A percentile compares a stretch with the other conserved stretches of the same genome.
These are phyloP conservation scores for Oryzias woworae DNA, from an alignment of 2,113 vertebrate genomes.

Conservation along the genomic window DNA sequence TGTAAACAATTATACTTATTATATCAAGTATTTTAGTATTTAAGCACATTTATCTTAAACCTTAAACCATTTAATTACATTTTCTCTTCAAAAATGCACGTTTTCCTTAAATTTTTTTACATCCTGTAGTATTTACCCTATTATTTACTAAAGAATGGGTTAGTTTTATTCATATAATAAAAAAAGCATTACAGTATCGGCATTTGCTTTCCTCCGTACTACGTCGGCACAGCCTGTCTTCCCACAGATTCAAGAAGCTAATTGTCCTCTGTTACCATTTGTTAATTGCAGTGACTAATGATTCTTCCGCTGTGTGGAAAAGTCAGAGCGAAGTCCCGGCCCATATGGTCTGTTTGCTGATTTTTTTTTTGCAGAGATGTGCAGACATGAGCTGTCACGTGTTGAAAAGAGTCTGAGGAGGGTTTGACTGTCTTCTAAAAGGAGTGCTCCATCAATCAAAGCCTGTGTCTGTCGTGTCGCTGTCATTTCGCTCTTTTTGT, in stretches of 20 bases:
- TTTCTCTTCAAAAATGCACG: too few relatives aligned
- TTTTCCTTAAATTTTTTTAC: too few relatives aligned
- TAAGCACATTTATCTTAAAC: too few relatives aligned
- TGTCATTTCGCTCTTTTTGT: conserved; percentile 26
- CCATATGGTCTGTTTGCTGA: conserved; percentile 23
- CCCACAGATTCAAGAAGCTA: conserved; percentile 16
- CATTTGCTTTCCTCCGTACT: too few relatives aligned
- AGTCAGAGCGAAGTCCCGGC: conserved; percentile 24
- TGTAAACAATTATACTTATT: too few relatives aligned
- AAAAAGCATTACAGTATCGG: too few relatives aligned
- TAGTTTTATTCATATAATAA: too few relatives aligned
- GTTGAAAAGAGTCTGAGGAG: conserved; percentile 57
- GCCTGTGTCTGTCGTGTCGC: conserved; percentile 39
- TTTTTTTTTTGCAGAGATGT: conserved; percentile 35
- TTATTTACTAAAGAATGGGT: too few relatives aligned
- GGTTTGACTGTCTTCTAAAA: conserved; percentile 45
- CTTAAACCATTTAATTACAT: too few relatives aligned
- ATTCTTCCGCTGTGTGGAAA: conserved; percentile 33
- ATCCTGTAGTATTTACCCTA: too few relatives aligned
- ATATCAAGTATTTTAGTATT: too few relatives aligned
- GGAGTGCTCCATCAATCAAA: conserved; percentile 64
- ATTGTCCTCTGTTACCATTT: conserved; percentile 28
- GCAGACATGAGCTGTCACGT: conserved; percentile 58
- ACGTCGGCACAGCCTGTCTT: conserved; percentile 18
- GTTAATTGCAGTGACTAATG: conserved; percentile 39